Evolutionary conservation across 2,888 invertebrate genomes (phyloP), one percentile per base, ranked within the genome.

Genomic region (Agonum fuliginosum): DNA sequence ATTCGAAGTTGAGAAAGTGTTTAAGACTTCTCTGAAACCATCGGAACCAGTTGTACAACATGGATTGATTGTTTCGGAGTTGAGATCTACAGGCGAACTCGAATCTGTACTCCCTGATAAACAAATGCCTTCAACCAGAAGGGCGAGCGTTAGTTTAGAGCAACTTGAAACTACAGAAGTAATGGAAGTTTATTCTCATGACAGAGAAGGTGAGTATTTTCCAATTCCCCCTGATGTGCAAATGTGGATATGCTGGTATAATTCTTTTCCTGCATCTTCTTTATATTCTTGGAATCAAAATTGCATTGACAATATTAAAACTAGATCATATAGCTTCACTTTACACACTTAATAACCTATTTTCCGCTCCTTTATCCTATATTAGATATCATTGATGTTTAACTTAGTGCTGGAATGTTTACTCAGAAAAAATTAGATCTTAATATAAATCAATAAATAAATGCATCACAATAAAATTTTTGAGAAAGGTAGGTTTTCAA

Each of bases 41-140:
- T 85, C 86, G 8, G 82, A 81, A 69, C 81, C 84, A 77, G 80
- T 84, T 51, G 81, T 84, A 72, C 85, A 86, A 69, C 87, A 88
- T 81, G 87, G 90, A 80, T 81, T 90, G 58, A 85, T 89, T 70
- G 85, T 90, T 75, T 89, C 88, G 67, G 89, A 90, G 82, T 84
- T 86, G 79, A 84, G 84, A 80, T 84, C 86, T 79, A 86, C 88
- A 81, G 88, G 86, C 81, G 88, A 89, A 85, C 83, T 87, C 65
- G 88, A 87, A 85, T 84, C 86, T 82, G 83, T 87, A 78, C 82
- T 87, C 80, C 84, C 84, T 74, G 86, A 87, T 80, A 81, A 84
- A 78, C 83, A 86, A 78, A 85, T 85, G 81, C 87, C 88, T 79
- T 83, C 85, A 80, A 83, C 85, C 81, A 89, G 88, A 84, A 86